These are phyloP conservation scores for Pterophyllum scalare DNA, from an alignment of 2,113 vertebrate species.

Conservation along the genomic window DNA sequence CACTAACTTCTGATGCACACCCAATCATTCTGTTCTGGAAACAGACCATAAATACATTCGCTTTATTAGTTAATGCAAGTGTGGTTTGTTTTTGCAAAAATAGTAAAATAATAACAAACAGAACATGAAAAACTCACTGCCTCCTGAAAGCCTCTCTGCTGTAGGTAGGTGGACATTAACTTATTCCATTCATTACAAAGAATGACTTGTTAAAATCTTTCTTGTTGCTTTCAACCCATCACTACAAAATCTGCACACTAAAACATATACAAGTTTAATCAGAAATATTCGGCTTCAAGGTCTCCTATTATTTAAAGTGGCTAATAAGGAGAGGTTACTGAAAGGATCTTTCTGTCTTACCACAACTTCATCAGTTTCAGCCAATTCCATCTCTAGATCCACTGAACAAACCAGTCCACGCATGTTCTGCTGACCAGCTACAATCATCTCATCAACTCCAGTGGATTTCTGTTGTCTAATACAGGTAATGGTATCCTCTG, in stretches of 20 bases:
- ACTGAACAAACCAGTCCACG: constrained; percentile 46
- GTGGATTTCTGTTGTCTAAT: background rate
- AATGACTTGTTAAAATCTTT: background rate
- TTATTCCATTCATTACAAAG: constrained; percentile 5
- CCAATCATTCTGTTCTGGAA: too few species aligned
- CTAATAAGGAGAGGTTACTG: background rate
- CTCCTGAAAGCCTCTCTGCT: background rate
- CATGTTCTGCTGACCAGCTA: constrained; percentile 58
- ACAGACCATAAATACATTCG: background rate
- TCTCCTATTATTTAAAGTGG: background rate
- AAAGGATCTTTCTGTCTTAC: constrained; percentile 47
- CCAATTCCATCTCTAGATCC: constrained; percentile 64
- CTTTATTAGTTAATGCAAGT: background rate
- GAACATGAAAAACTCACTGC: background rate
- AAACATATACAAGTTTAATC: background rate
- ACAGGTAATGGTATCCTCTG: background rate
- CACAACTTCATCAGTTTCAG: constrained; percentile 51
- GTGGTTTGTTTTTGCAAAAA: fast-evolving
- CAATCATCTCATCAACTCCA: background rate
- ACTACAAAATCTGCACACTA: background rate
- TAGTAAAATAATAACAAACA: background rate
- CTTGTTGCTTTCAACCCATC: background rate
- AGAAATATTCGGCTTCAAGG: background rate
- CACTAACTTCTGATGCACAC: too few species aligned
- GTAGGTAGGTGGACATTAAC: background rate